Evolutionary conservation across 92 coral and sea anemone genomes (phyloP).

Genomic region (Palythoa grandis): DNA sequence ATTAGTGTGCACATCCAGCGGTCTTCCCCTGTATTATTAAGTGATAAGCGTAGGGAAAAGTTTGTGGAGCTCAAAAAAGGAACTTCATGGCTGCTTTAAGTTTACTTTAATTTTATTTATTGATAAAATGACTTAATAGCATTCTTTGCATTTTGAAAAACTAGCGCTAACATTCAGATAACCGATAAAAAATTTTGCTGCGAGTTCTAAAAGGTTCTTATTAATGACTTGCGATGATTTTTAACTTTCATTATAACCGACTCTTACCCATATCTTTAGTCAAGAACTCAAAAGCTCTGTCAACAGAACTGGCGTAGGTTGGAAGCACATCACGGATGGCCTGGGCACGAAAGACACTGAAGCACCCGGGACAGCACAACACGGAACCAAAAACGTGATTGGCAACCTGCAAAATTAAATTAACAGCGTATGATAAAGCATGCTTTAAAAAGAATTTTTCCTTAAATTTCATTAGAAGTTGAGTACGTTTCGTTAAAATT

Average conservation of each 20-base stretch:
- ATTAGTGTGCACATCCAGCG: slow-evolving; percentile 72
- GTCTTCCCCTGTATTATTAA: slow-evolving; percentile 54
- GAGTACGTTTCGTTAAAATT: background rate
- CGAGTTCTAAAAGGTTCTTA: background rate
- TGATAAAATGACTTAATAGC: too few species aligned
- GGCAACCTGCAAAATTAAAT: slow-evolving; percentile 60
- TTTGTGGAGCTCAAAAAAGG: background rate
- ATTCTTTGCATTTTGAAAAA: too few species aligned
- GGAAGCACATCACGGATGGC: slow-evolving; percentile 76
- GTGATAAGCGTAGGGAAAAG: background rate
- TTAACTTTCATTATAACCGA: background rate
- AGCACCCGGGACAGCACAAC: slow-evolving; percentile 85
- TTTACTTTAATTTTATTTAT: too few species aligned
- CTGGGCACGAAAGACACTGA: slow-evolving; percentile 80
- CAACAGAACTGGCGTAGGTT: slow-evolving; percentile 69
- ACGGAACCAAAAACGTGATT: slow-evolving; percentile 89
- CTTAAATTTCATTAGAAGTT: background rate
- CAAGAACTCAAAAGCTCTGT: slow-evolving; percentile 71
- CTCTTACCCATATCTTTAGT: slow-evolving; percentile 71
- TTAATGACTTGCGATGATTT: background rate
- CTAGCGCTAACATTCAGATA: too few species aligned
- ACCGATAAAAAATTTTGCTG: background rate
- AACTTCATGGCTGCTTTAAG: too few species aligned
- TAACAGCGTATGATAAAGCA: background rate
- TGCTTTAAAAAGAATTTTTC: background rate